Evolutionary conservation across 2,797 vertebrate species (phyloP).

Genomic region (Schizopygopsis pylzovi): DNA sequence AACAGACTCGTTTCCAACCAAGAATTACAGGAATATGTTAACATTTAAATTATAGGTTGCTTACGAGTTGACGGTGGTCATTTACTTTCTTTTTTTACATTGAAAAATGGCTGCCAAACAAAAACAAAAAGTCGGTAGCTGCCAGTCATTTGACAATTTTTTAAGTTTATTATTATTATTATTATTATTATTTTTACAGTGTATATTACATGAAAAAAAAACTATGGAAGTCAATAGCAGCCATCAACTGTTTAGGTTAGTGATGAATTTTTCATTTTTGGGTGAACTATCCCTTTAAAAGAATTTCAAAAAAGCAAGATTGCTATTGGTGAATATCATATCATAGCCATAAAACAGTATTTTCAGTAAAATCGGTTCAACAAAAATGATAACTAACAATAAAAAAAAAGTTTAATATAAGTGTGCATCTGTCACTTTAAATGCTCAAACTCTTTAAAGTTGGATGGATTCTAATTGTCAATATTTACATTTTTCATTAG

Average conservation of each 20-base stretch:
- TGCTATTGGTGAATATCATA: neutral
- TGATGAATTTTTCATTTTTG: neutral
- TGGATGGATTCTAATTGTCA: neutral
- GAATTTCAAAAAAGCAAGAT: neutral
- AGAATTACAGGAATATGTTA: neutral
- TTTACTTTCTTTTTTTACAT: no score
- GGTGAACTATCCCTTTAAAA: neutral
- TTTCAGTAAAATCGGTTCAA: neutral
- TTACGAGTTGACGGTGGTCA: no score
- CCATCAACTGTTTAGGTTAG: neutral
- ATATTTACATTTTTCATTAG: neutral
- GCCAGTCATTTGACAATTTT: no score
- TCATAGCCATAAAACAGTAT: neutral
- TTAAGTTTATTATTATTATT: no score
- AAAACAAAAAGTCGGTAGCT: no score
- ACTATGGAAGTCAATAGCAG: neutral
- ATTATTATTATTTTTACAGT: no score
- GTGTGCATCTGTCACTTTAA: neutral
- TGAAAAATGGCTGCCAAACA: no score
- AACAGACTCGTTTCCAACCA: neutral
- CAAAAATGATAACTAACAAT: neutral
- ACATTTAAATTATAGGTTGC: no score
- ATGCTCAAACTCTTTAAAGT: neutral
- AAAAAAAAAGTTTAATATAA: neutral
- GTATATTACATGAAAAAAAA: neutral